These are phyloP conservation scores for Pimephales promelas DNA, from an alignment of 2,113 vertebrate genomes.

Conservation along the genomic window DNA sequence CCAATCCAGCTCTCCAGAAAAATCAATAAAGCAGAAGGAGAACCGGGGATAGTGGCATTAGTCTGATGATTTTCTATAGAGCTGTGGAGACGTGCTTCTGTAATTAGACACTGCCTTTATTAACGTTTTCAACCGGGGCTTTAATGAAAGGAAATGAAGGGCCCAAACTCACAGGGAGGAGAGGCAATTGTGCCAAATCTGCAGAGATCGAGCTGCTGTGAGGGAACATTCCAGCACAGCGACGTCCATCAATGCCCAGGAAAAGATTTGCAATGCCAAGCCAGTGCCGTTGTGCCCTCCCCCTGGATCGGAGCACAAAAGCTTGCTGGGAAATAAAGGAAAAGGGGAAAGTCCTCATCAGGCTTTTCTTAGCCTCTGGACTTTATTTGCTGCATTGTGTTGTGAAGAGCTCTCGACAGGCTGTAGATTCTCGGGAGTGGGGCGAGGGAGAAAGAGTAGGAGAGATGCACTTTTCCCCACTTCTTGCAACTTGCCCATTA, in stretches of 20 bases:
- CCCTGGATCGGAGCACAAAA: slow-evolving; percentile 54
- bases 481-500: not conserved
- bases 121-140: slow-evolving; percentile 44
- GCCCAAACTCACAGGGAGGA: slow-evolving; percentile 37
- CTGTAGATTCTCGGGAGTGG: slow-evolving; percentile 56
- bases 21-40: slow-evolving; percentile 38
- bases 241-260: slow-evolving; percentile 53
- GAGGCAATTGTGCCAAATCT: slow-evolving; percentile 38
- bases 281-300: slow-evolving; percentile 49
- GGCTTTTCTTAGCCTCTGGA: slow-evolving; percentile 51
- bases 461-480: slow-evolving; percentile 30
- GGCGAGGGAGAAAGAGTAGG: slow-evolving; percentile 46
- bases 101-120: slow-evolving; percentile 56
- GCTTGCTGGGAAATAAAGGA: slow-evolving; percentile 23
- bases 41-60: slow-evolving; percentile 35
- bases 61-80: slow-evolving; percentile 47
- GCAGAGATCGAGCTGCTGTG: slow-evolving; percentile 26
- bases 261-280: slow-evolving; percentile 57
- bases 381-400: slow-evolving; percentile 60
- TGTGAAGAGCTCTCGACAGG: slow-evolving; percentile 60
- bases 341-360: slow-evolving; percentile 46
- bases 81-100: slow-evolving; percentile 50
- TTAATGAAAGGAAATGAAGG: slow-evolving; percentile 56
- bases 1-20: slow-evolving; percentile 13
- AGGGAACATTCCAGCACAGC: slow-evolving; percentile 43